Percentiles rank a stretch among this genome's conserved stretches.
phyloP scores from a whole-genome alignment of 2,888 invertebrate species.

The Linyphia triangularis region DNA sequence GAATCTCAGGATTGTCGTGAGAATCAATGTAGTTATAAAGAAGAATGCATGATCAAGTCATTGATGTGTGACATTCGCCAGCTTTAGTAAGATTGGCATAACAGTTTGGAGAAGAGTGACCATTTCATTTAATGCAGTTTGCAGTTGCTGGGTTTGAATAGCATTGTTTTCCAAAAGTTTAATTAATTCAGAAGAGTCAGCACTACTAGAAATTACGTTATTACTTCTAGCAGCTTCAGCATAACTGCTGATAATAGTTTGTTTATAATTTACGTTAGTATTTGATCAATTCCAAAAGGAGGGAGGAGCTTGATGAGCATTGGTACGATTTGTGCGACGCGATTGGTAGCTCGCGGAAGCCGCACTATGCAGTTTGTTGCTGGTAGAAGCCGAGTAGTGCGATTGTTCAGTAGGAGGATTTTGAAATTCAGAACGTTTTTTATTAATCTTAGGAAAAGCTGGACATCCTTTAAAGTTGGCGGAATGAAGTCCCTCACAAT shows the following conservation, averaged over 20 bases:
- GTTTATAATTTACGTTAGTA: too few species aligned
- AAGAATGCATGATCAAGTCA: too few species aligned
- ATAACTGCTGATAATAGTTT: too few species aligned
- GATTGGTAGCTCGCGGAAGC: not conserved
- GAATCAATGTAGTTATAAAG: too few species aligned
- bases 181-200: not conserved
- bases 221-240: too few species aligned
- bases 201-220: not conserved
- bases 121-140: too few species aligned
- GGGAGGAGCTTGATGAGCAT: not conserved
- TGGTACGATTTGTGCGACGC: not conserved
- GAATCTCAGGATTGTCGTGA: too few species aligned
- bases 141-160: not conserved
- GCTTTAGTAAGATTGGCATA: too few species aligned
- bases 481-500: not conserved
- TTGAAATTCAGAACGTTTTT: not conserved
- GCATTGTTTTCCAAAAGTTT: not conserved
- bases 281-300: not conserved
- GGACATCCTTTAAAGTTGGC: not conserved
- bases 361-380: not conserved
- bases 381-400: not conserved
- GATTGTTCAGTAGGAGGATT: not conserved
- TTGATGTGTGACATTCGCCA: too few species aligned
- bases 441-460: not conserved
- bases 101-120: too few species aligned